A percentile compares a stretch with the other conserved stretches of the same genome.
These are phyloP conservation scores for Pediacus dermestoides DNA, from an alignment of 2,888 invertebrate species.

Conservation along the genomic window DNA sequence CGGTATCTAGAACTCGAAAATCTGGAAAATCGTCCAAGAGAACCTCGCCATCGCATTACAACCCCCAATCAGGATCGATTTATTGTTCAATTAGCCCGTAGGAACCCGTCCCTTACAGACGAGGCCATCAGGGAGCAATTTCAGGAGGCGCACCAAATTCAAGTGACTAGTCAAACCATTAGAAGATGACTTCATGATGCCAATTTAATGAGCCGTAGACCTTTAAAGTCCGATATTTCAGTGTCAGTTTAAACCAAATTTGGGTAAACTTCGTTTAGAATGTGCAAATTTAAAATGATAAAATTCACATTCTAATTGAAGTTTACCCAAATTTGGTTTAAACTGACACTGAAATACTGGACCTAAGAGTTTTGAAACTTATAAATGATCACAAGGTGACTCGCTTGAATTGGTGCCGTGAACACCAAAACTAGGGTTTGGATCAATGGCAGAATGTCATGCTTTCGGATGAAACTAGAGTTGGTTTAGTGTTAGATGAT, in stretches of 20 bases:
- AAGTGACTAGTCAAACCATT: background rate
- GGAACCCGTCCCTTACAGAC: background rate
- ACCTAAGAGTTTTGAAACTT: background rate
- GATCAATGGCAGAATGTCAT: slow-evolving; percentile 23
- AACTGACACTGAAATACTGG: background rate
- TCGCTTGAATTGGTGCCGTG: background rate
- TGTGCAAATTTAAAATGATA: no score
- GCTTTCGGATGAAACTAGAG: slow-evolving; percentile 7
- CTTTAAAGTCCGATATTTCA: no score
- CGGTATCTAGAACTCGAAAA: background rate
- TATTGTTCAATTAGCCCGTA: background rate
- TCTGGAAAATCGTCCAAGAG: background rate
- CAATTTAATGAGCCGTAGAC: no score
- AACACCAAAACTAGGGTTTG: background rate
- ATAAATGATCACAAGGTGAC: background rate
- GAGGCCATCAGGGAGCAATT: background rate
- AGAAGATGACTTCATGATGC: background rate
- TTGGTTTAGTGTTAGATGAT: slow-evolving; percentile 3
- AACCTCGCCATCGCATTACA: background rate
- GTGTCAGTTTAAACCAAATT: no score
- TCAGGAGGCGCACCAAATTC: background rate
- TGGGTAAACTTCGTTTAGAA: no score
- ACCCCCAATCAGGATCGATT: background rate
- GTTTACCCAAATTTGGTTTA: no score
- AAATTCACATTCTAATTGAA: no score